A percentile compares a stretch with the other conserved stretches of the same genome.
Conservation (phyloP, 2,113 vertebrate species). For the Thermophis baileyi region DNA sequence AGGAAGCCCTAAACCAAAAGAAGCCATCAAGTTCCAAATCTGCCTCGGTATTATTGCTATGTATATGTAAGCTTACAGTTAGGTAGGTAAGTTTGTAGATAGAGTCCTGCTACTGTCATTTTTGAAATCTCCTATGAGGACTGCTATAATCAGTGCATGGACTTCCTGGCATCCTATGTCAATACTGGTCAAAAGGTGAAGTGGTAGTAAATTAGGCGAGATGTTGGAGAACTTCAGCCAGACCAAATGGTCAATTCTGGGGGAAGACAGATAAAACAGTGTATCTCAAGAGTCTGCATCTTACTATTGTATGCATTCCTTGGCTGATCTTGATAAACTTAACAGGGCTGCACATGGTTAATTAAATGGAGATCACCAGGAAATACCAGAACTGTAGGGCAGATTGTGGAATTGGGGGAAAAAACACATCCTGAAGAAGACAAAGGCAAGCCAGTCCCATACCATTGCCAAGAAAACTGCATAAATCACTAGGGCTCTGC, state of each 20-base stretch:
- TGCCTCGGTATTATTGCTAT: neutral
- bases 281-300: neutral
- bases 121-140: neutral
- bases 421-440: neutral
- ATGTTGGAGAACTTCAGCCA: neutral
- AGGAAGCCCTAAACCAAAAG: neutral
- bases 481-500: neutral
- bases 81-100: neutral
- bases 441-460: neutral
- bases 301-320: neutral
- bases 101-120: neutral
- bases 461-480: neutral
- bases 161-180: neutral
- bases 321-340: neutral
- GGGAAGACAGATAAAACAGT: neutral
- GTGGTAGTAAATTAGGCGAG: neutral
- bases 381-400: neutral
- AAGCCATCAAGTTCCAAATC: neutral
- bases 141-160: neutral
- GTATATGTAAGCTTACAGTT: neutral
- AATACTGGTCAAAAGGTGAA: neutral
- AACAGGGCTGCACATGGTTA: neutral
- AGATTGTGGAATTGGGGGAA: neutral
- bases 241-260: neutral
- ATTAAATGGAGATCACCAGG: neutral